These are phyloP conservation scores for Argyra leucocephala DNA, from an alignment of 2,888 invertebrate genomes.

Conservation along the genomic window DNA sequence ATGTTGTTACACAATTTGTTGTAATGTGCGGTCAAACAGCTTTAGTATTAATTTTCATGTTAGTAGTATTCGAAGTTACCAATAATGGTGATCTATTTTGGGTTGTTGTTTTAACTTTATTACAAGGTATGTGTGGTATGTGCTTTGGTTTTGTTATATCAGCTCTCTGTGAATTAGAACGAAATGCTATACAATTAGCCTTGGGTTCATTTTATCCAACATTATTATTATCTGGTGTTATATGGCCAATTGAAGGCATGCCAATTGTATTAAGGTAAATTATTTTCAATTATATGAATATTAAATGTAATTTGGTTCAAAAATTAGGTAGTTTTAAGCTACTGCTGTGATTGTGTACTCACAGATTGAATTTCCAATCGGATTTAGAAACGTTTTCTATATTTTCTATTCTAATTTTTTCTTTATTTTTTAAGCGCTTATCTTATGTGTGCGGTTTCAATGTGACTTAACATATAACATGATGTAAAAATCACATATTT, in stretches of 20 bases:
- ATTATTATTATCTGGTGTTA: conserved; percentile 81
- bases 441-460: no score
- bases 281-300: neutral
- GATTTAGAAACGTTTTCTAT: no score
- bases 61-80: conserved; percentile 80
- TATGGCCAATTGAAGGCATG: conserved; percentile 96
- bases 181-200: conserved; percentile 86
- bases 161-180: conserved; percentile 80
- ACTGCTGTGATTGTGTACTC: no score
- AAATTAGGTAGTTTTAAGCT: no score
- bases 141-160: conserved; percentile 93
- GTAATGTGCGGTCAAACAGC: conserved; percentile 92
- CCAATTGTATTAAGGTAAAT: conserved; percentile 62
- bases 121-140: conserved; percentile 93
- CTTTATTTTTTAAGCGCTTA: no score
- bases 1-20: conserved; percentile 88
- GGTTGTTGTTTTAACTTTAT: conserved; percentile 74
- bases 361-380: no score
- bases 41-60: conserved; percentile 83
- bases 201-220: conserved; percentile 93
- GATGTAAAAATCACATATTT: no score
- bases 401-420: no score
- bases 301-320: neutral
- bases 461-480: no score
- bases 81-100: conserved; percentile 78